Percentiles rank a stretch among this genome's conserved stretches.
These are phyloP conservation scores for Sardina pilchardus DNA, from an alignment of 2,113 vertebrate genomes.

Conservation along the genomic window DNA sequence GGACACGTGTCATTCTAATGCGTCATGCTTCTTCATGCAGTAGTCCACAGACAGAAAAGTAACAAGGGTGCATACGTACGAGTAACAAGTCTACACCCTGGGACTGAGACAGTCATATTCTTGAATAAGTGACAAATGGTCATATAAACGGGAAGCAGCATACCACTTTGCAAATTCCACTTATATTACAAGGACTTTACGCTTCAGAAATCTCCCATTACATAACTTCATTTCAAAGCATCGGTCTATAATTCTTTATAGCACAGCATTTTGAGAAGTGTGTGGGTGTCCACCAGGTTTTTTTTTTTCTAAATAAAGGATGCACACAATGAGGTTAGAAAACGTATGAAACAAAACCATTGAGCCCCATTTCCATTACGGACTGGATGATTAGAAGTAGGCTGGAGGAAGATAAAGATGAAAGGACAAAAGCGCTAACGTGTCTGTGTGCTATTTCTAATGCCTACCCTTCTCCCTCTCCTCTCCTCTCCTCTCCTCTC, in stretches of 20 bases:
- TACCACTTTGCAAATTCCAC: background rate
- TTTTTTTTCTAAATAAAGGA: background rate
- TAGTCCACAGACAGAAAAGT: no score
- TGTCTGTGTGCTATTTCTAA: constrained; percentile 1
- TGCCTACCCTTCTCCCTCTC: background rate
- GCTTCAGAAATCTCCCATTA: background rate
- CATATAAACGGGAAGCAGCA: background rate
- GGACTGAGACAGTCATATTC: no score
- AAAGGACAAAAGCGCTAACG: background rate
- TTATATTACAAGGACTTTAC: background rate
- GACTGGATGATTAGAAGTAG: background rate
- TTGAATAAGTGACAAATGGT: background rate
- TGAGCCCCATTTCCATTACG: background rate
- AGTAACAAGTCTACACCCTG: no score
- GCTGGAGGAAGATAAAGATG: constrained; percentile 22
- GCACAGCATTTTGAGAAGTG: background rate
- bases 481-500: constrained; percentile 11
- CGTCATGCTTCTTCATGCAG: no score
- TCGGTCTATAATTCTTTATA: background rate
- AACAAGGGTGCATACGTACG: no score
- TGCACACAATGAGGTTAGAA: background rate
- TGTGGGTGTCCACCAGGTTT: background rate
- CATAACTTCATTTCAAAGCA: background rate
- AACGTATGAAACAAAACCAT: background rate
- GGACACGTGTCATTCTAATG: background rate